phyloP scores from a whole-genome alignment of 1,140 invertebrate genomes.

The Colletes latitarsis region DNA sequence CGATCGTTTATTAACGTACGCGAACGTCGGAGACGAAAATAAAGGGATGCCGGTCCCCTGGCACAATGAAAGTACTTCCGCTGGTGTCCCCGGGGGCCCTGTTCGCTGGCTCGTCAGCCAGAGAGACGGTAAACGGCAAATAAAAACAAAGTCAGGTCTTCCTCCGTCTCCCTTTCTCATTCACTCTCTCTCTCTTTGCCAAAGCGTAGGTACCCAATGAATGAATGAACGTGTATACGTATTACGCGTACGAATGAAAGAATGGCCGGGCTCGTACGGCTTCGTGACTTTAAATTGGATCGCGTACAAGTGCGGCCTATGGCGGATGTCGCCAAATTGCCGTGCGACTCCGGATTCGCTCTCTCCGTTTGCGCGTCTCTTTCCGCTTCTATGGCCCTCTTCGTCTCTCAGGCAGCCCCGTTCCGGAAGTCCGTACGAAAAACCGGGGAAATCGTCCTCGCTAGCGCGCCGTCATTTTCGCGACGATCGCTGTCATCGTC shows the following conservation, averaged over 20 bases:
- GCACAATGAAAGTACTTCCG: slow-evolving; percentile 71
- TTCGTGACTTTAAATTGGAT: slow-evolving; percentile 80
- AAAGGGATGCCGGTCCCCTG: slow-evolving; percentile 67
- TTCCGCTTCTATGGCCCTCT: slow-evolving; percentile 21
- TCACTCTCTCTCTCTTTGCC: slow-evolving; percentile 5
- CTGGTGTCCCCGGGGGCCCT: slow-evolving; percentile 57
- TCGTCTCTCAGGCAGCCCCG: neutral
- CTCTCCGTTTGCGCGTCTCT: slow-evolving; percentile 45
- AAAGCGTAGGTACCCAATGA: slow-evolving; percentile 59
- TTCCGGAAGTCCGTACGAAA: slow-evolving; percentile 50
- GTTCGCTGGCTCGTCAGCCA: slow-evolving; percentile 47
- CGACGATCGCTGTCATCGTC: neutral
- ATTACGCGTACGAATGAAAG: slow-evolving; percentile 69
- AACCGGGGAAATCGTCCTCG: slow-evolving; percentile 27
- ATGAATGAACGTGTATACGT: slow-evolving; percentile 58
- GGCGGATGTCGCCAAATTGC: slow-evolving; percentile 80
- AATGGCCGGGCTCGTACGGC: slow-evolving; percentile 69
- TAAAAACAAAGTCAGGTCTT: slow-evolving; percentile 69
- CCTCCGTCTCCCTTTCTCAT: slow-evolving; percentile 43
- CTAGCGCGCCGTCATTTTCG: neutral
- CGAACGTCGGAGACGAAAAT: slow-evolving; percentile 65
- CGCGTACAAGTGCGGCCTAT: slow-evolving; percentile 77
- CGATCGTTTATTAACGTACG: slow-evolving; percentile 50
- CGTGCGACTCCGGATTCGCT: slow-evolving; percentile 78
- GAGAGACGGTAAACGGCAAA: slow-evolving; percentile 71